Conservation (phyloP, 2,888 invertebrate genomes). For the Venusia cambrica region DNA sequence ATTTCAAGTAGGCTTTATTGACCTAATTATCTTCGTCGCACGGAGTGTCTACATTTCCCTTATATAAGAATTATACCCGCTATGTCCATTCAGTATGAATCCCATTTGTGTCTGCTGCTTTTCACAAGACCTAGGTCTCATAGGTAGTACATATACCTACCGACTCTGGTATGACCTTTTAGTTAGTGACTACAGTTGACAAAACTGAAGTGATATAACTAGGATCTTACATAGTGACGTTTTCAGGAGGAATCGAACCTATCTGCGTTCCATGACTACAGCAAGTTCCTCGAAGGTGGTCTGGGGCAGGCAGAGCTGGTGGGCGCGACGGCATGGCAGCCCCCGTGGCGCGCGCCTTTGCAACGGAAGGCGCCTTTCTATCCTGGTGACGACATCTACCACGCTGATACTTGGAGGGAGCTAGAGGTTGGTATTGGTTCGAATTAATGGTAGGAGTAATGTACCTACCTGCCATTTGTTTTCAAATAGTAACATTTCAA, state of each 20-base stretch:
- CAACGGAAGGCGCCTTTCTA: conserved; percentile 82
- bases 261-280: conserved; percentile 79
- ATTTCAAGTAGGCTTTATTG: conserved; percentile 18
- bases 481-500: too few relatives aligned
- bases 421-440: conserved; percentile 48
- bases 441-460: too few relatives aligned
- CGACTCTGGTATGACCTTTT: too few relatives aligned
- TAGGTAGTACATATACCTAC: too few relatives aligned
- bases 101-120: too few relatives aligned
- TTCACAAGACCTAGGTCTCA: too few relatives aligned
- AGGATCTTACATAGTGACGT: not conserved
- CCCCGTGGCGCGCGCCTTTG: conserved; percentile 80
- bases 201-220: too few relatives aligned
- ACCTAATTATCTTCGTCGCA: not conserved
- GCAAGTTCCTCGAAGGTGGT: conserved; percentile 76
- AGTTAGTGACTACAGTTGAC: too few relatives aligned
- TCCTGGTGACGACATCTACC: conserved; percentile 74
- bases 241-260: conserved; percentile 66
- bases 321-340: conserved; percentile 76
- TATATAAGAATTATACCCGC: too few relatives aligned
- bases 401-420: conserved; percentile 75
- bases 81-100: too few relatives aligned
- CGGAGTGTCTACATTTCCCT: too few relatives aligned
- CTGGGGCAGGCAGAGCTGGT: conserved; percentile 80
- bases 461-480: too few relatives aligned